Percentiles rank a stretch among this genome's conserved stretches.
Evolutionary conservation across 2,113 vertebrate genomes (phyloP).

Genomic region (Acrocephalus arundinaceus): DNA sequence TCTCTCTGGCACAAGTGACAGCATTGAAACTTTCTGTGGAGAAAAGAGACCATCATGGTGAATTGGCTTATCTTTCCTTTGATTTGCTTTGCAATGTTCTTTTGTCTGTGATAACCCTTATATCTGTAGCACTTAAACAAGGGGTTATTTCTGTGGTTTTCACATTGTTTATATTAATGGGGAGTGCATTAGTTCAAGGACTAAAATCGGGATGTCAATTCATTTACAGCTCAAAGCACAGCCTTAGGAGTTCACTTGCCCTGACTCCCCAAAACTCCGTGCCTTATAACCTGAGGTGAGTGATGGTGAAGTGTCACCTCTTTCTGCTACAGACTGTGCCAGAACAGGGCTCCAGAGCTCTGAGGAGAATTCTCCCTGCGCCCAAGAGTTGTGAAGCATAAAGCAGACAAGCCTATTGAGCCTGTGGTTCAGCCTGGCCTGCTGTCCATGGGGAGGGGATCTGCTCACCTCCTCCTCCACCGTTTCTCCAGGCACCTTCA

Average conservation of each 20-base stretch:
- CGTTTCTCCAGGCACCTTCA: not conserved
- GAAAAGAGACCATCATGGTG: not conserved
- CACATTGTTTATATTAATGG: rapidly evolving
- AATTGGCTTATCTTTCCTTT: not conserved
- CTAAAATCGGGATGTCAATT: not conserved
- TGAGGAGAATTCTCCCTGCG: too few relatives aligned
- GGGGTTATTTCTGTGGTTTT: not conserved
- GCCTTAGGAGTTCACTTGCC: not conserved
- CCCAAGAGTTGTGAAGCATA: rapidly evolving
- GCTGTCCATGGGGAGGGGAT: not conserved
- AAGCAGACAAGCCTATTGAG: not conserved
- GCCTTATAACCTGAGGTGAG: not conserved
- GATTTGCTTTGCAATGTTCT: not conserved
- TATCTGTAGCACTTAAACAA: not conserved
- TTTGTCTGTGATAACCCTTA: not conserved
- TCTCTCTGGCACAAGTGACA: not conserved
- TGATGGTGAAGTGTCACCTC: rapidly evolving
- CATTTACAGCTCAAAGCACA: not conserved
- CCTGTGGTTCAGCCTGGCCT: not conserved
- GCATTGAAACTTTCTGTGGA: not conserved
- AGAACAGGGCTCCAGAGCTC: not conserved
- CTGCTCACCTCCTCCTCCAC: not conserved
- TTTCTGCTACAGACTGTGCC: not conserved
- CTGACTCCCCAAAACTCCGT: rapidly evolving
- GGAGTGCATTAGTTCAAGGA: not conserved